These are phyloP conservation scores for Macaria notata DNA, from an alignment of 2,888 invertebrate genomes.

Conservation along the genomic window DNA sequence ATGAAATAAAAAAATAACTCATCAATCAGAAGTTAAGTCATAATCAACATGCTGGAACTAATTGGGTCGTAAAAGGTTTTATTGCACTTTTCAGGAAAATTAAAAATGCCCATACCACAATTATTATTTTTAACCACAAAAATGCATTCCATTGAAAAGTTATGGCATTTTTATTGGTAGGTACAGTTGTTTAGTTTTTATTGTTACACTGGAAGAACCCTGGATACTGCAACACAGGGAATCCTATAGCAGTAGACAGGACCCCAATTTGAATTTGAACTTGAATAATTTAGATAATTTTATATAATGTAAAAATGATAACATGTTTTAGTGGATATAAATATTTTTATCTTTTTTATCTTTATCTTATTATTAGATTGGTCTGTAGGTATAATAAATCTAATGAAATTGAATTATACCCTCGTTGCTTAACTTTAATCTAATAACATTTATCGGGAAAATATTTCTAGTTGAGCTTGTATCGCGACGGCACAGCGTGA, in stretches of 20 bases:
- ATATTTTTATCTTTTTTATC: too few relatives aligned
- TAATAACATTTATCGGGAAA: constrained; percentile 34
- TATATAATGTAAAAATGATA: too few relatives aligned
- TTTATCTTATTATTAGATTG: neutral
- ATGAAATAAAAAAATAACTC: constrained; percentile 13
- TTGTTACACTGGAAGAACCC: too few relatives aligned
- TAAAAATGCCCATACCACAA: neutral
- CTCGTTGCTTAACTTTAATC: constrained; percentile 25
- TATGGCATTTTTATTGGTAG: too few relatives aligned
- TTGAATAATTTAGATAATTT: too few relatives aligned
- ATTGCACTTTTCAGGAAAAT: constrained; percentile 9
- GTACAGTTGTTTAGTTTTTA: too few relatives aligned
- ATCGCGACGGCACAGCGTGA: constrained; percentile 71
- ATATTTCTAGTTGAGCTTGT: constrained; percentile 35
- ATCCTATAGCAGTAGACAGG: too few relatives aligned
- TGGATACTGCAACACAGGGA: too few relatives aligned
- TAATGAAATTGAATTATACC: constrained; percentile 18
- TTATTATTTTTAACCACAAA: neutral
- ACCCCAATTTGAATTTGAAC: too few relatives aligned
- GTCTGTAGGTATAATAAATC: constrained; percentile 6
- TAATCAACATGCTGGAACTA: constrained; percentile 16
- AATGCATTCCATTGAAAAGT: constrained; percentile 3
- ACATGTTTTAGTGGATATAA: too few relatives aligned
- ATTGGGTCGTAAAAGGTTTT: constrained; percentile 1
- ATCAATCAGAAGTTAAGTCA: constrained; percentile 5